Evolutionary conservation across 2,888 invertebrate species (phyloP).

Genomic region (Hoplodrina blanda): DNA sequence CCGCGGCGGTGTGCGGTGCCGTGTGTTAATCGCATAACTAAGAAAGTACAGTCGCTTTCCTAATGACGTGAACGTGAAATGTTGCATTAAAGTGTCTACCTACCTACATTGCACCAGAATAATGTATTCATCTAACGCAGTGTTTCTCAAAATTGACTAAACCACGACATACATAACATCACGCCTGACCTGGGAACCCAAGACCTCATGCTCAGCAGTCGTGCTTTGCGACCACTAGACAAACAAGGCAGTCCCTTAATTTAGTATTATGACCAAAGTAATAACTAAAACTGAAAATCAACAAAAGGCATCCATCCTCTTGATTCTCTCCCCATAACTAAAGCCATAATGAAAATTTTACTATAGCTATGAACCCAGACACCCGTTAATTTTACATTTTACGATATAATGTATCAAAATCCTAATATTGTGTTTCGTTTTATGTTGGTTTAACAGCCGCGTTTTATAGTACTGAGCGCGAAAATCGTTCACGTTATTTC

Average conservation of each 20-base stretch:
- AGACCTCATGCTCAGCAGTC: no score
- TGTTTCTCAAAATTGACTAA: no score
- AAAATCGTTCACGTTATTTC: conserved; percentile 33
- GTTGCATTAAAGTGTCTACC: no score
- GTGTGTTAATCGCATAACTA: no score
- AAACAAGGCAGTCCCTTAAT: no score
- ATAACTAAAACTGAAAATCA: background rate
- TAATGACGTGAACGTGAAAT: no score
- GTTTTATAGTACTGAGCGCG: conserved; percentile 51
- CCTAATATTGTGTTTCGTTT: conserved; percentile 60
- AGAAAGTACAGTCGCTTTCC: background rate
- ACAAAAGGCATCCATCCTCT: conserved; percentile 12
- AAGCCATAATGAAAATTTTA: conserved; percentile 61
- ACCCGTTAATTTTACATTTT: conserved; percentile 61
- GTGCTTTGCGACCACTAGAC: no score
- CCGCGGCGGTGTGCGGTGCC: no score
- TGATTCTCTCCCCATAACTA: conserved; percentile 26
- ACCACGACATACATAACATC: no score
- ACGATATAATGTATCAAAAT: conserved; percentile 59
- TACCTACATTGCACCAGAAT: no score
- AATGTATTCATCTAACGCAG: no score
- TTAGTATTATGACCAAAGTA: background rate
- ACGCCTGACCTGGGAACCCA: no score
- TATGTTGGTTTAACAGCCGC: conserved; percentile 55
- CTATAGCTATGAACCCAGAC: conserved; percentile 47